Evolutionary conservation across 2,888 invertebrate genomes (phyloP), one percentile per base, ranked within the genome.

Genomic region (Dasysyrphus albostriatus): DNA sequence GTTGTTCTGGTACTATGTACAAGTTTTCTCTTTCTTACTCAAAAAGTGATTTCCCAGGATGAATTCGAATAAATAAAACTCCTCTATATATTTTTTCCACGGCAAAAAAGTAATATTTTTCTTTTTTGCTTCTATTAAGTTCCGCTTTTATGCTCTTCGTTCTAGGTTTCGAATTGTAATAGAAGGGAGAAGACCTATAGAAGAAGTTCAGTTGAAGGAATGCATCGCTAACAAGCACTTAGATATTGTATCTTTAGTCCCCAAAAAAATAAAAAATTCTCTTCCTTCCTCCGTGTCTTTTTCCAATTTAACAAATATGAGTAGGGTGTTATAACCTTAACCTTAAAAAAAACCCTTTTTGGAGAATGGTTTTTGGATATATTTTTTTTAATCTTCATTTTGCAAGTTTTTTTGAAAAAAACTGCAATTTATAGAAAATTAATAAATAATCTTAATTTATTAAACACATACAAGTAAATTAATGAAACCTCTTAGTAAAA

Each of bases 181-280:
- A 49, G 42, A 78, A 77, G 12, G 32, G 29, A 58, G 65, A 59
- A 19, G 7, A 34, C 16, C 34, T 24, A 0, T 12, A 10, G 59
- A 69, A 58, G 16, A 59, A 16, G 37, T 14, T 29, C 59, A 51
- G 47, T 67, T 82, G 59, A 70, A 75, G 83, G 34, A 83, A 79
- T 87, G 83, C 79, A 87, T 72, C 72, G 75, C 79, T 87, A 87
- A 87, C 87, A 83, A 87, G 79, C 87, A 87, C 83, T 87, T 79
- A 67, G 65, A 78, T 70, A 87, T 79, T 79, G 78, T 83, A 83
- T 87, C 78, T 54, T 83, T 67, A 72, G 77, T 85, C 58, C 44
- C 32, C 19, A 16, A 34, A 58, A 37, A 59, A 24, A 24, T 24
- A 24, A 24, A 24, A 24, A 81, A 81, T 69, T 34, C 77, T 84